Evolutionary conservation across 2,888 invertebrate genomes (phyloP).

Genomic region (Cepaea hortensis): DNA sequence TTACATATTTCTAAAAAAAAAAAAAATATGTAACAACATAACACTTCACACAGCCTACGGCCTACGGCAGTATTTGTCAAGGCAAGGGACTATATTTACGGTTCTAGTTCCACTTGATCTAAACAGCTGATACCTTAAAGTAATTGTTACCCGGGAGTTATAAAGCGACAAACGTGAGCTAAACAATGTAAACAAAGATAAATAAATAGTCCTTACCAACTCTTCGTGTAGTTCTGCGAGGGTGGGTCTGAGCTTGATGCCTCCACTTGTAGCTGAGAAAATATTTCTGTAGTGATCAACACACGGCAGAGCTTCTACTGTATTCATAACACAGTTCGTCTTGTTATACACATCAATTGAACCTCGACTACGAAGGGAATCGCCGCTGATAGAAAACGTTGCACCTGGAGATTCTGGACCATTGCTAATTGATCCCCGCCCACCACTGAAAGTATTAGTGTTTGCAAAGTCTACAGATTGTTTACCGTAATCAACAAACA

Average conservation of each 20-base stretch:
- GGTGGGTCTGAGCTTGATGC: slow-evolving; percentile 72
- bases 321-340: slow-evolving; percentile 56
- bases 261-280: slow-evolving; percentile 65
- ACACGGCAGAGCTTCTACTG: slow-evolving; percentile 68
- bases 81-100: too few relatives aligned
- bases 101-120: too few relatives aligned
- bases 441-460: not conserved
- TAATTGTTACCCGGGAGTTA: too few relatives aligned
- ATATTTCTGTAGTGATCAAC: slow-evolving; percentile 71
- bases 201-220: slow-evolving; percentile 44
- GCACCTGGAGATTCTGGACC: slow-evolving; percentile 54
- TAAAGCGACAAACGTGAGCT: too few relatives aligned
- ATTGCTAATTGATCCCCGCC: slow-evolving; percentile 30
- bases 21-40: too few relatives aligned
- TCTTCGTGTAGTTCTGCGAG: slow-evolving; percentile 76
- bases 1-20: too few relatives aligned
- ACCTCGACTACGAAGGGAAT: slow-evolving; percentile 49
- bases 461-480: not conserved
- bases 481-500: slow-evolving; percentile 4
- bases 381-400: slow-evolving; percentile 53
- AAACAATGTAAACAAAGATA: not conserved
- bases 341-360: slow-evolving; percentile 45
- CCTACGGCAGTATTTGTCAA: too few relatives aligned
- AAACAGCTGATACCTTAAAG: too few relatives aligned
- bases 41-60: too few relatives aligned